Base-by-base conservation (phyloP, 1,140 invertebrate species). In the Drosophila repleta region DNA sequence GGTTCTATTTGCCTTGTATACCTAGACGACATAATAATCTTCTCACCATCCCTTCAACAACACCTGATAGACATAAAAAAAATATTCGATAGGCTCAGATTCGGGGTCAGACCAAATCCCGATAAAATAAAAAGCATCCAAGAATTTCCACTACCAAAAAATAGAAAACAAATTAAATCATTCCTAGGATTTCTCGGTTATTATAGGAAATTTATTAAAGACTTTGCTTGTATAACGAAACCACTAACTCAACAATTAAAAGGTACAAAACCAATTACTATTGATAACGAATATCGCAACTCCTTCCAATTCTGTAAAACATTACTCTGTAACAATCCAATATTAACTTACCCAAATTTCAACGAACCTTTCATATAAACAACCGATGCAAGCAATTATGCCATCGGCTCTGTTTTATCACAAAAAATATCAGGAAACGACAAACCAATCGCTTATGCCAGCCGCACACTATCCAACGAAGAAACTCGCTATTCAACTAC, bases 1-100 rank as follows among this genome's bases (percentile, higher is more conserved):
- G n/a, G n/a, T n/a, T 10, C 17, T 10, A 45, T 45, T 10, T 45
- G 43, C 43, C 11, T 45, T 3, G 43, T 45, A 5, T 20, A 20
- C 18, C 43, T 45, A 20, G 43, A 45, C 18, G 43, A 45, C 10
- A 45, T 45, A 20, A 45, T 45, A 20, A 45, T 45, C 7, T 45
- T 45, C 8, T 45, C 43, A 45, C 17, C 43, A 6, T 45, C 43
- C 3, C 21, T 45, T 4, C 43, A 45, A 20, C 17, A 45, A 45
- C 43, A 45, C 43, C 1, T 3, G 10, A 20, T 17, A 2, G 4
- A 43, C 10, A 4, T 43, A 43, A 43, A 43, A 43, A 1, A 17
- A 18, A 17, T 43, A 11, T 11, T 45, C 18, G 7, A 20, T 10
- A 45, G 21, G 21, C 17, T 45, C 7, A 45, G 43, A 45, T 8